These are phyloP conservation scores for Brachyptera putata DNA, from an alignment of 2,888 invertebrate genomes.

Conservation along the genomic window DNA sequence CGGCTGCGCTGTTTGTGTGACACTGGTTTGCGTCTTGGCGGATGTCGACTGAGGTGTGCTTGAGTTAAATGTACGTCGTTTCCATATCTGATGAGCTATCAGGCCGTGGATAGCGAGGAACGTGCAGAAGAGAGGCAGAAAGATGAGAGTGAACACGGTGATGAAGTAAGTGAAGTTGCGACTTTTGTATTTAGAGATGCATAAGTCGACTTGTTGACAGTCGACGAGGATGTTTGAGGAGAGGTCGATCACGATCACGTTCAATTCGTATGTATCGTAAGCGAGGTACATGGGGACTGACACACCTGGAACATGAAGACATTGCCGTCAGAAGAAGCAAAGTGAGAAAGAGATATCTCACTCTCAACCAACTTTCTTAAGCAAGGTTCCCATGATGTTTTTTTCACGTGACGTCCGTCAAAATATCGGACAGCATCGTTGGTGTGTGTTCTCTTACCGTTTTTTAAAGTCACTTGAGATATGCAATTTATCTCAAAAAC, in stretches of 20 bases:
- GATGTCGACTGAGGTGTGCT: constrained; percentile 21
- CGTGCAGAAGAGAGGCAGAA: constrained; percentile 37
- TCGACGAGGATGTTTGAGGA: constrained; percentile 30
- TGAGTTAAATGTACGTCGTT: constrained; percentile 44
- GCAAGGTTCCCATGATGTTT: too few species aligned
- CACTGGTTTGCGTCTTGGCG: not conserved
- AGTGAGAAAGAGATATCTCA: too few species aligned
- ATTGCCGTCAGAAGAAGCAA: too few species aligned
- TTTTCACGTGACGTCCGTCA: too few species aligned
- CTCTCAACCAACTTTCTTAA: too few species aligned
- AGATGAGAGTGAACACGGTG: constrained; percentile 45
- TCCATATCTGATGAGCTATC: constrained; percentile 51
- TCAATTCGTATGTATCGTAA: constrained; percentile 38
- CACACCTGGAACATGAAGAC: constrained; percentile 39
- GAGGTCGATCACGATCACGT: constrained; percentile 38
- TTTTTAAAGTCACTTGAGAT: too few species aligned
- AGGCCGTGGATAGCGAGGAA: constrained; percentile 35
- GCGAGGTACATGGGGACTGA: constrained; percentile 46
- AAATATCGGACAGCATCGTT: too few species aligned
- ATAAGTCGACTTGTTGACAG: constrained; percentile 38
- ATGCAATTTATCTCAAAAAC: too few species aligned
- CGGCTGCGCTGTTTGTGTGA: not conserved
- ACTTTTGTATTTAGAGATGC: constrained; percentile 40
- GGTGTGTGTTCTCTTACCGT: too few species aligned
- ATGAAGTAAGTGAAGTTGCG: constrained; percentile 33